Evolutionary conservation across 2,888 invertebrate species (phyloP).

Genomic region (Thumatha senex): DNA sequence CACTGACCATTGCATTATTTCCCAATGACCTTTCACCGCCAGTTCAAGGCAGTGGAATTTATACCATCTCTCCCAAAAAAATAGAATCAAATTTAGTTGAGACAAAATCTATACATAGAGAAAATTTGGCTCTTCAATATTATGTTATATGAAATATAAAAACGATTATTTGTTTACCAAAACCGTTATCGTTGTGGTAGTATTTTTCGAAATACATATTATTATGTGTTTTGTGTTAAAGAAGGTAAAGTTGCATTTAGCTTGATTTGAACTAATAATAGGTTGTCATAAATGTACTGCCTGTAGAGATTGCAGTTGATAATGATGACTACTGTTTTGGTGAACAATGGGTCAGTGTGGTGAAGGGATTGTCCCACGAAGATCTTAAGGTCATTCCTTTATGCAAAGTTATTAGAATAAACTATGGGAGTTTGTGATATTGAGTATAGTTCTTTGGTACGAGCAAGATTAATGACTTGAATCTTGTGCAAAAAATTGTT

Average conservation of each 20-base stretch:
- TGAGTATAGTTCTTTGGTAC: constrained; percentile 2
- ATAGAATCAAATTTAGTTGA: constrained; percentile 6
- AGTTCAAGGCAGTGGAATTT: constrained; percentile 24
- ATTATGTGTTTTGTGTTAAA: too few species aligned
- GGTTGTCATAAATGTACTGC: constrained; percentile 20
- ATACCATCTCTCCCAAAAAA: background rate
- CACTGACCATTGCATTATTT: constrained; percentile 57
- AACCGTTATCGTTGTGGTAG: too few species aligned
- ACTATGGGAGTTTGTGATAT: constrained; percentile 6
- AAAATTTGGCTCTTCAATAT: background rate
- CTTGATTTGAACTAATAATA: background rate
- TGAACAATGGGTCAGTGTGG: constrained; percentile 45
- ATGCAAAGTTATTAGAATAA: constrained; percentile 10
- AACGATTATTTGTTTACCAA: too few species aligned
- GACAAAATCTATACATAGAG: background rate
- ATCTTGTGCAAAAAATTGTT: background rate
- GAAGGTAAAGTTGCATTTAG: constrained; percentile 6
- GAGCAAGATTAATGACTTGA: background rate
- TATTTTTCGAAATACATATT: too few species aligned
- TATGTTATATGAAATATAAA: too few species aligned
- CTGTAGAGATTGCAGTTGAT: constrained; percentile 27
- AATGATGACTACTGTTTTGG: constrained; percentile 41
- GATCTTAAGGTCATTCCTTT: constrained; percentile 30
- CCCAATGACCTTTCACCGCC: constrained; percentile 59
- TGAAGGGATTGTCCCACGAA: constrained; percentile 42